Conservation (phyloP, 1,140 invertebrate species). For the Leptinotarsa undecemlineata region DNA sequence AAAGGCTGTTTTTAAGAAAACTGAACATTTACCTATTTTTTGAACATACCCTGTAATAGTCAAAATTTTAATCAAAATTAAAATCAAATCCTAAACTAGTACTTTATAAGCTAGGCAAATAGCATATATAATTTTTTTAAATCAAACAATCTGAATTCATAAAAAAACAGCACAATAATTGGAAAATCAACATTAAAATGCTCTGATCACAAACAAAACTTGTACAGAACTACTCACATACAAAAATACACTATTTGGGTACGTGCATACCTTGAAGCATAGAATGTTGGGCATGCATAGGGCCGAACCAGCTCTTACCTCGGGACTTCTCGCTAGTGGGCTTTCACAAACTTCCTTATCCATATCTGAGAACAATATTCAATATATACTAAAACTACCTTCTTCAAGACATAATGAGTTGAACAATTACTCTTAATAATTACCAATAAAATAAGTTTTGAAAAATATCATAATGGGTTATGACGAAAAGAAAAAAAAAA, state of each 20-base stretch:
- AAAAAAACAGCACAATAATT: constrained; percentile 9
- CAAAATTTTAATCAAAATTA: no score
- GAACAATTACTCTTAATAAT: no score
- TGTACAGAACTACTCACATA: background rate
- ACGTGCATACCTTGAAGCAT: constrained; percentile 73
- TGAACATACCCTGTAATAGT: no score
- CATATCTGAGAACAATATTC: constrained; percentile 29
- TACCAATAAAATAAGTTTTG: background rate
- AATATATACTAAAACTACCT: background rate
- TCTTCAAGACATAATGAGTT: no score
- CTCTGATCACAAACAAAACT: background rate
- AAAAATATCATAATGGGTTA: background rate
- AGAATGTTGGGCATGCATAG: constrained; percentile 76
- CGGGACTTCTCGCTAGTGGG: constrained; percentile 55
- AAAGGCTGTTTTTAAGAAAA: no score
- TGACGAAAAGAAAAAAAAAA: background rate
- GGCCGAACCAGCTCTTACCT: constrained; percentile 71
- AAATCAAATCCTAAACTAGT: no score
- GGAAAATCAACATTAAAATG: background rate
- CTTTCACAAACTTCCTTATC: constrained; percentile 46
- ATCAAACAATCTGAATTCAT: no score
- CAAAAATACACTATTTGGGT: constrained; percentile 21
- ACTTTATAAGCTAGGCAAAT: no score
- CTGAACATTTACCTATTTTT: no score
- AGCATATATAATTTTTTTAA: no score